Evolutionary conservation across 2,888 invertebrate species (phyloP), one percentile per base, ranked within the genome.

Genomic region (Nematopogon swammerdamellus): DNA sequence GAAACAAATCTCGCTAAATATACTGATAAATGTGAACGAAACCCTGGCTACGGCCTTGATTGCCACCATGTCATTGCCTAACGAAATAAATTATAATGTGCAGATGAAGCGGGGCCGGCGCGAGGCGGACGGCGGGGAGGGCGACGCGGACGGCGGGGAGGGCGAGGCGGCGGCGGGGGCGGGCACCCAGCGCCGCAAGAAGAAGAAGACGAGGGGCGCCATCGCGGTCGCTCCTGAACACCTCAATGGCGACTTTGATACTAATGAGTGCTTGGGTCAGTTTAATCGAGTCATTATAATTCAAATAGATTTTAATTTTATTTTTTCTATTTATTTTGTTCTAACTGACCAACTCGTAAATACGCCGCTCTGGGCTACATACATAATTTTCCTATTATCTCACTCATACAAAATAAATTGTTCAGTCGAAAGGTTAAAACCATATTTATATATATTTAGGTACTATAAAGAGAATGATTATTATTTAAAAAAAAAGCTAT

Each of bases 61-160:
- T n/a, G n/a, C n/a, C n/a, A n/a, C n/a, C n/a, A n/a, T n/a, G n/a
- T n/a, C n/a, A n/a, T n/a, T n/a, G n/a, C n/a, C n/a, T n/a, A n/a
- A n/a, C n/a, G n/a, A n/a, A n/a, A n/a, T n/a, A n/a, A n/a, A n/a
- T n/a, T n/a, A n/a, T n/a, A n/a, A n/a, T n/a, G n/a, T n/a, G n/a
- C 53, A 80, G 80, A 63, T 67, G 18, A 77, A 79, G 60, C 62
- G 80, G 55, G 80, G 80, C 14, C 80, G 76, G 53, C 79, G 72
- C 55, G 76, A 75, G 44, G 36, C 3, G 11, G 72, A 65, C 3
- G 59, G 63, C 2, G 65, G 59, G 1, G 56, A 56, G 0, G 67
- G 70, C 59, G 74, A 72, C 0, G 76, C 72, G 0, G 70, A 64
- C 0, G 67, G 66, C 0, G 64, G 50, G 1, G 73, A 72, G 1